phyloP scores from a whole-genome alignment of 1,140 invertebrate species.

The Lordiphosa stackelbergi region DNA sequence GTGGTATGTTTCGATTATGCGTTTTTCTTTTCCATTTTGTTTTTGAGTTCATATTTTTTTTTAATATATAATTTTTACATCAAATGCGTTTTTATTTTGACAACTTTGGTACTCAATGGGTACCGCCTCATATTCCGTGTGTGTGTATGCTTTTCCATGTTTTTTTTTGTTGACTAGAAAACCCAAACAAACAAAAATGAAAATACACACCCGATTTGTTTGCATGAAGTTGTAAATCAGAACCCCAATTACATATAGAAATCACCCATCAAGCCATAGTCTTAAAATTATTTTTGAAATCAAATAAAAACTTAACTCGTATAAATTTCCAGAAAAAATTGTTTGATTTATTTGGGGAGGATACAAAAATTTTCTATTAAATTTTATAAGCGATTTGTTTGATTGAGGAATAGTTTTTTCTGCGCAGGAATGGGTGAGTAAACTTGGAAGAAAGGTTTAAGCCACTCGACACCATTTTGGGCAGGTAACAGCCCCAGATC shows the following conservation, averaged over 20 bases:
- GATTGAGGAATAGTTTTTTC: too few species aligned
- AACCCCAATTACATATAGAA: slow-evolving; percentile 15
- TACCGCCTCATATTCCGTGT: slow-evolving; percentile 28
- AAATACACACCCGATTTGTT: slow-evolving; percentile 14
- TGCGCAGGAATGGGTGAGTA: too few species aligned
- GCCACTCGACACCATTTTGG: too few species aligned
- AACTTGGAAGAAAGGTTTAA: too few species aligned
- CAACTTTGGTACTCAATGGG: slow-evolving; percentile 17
- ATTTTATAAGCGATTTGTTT: too few species aligned
- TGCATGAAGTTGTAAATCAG: slow-evolving; percentile 36
- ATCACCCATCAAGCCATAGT: slow-evolving; percentile 29
- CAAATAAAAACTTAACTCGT: slow-evolving; percentile 24
- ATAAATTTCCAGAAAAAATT: slow-evolving; percentile 21
- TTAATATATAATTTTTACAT: slow-evolving; percentile 8
- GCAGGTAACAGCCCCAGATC: too few species aligned
- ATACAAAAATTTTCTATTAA: too few species aligned
- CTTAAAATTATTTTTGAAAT: slow-evolving; percentile 38
- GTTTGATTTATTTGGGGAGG: too few species aligned
- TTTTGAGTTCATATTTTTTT: slow-evolving; percentile 6
- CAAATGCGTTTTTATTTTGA: slow-evolving; percentile 8
- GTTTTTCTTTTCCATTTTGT: not conserved
- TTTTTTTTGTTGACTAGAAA: slow-evolving; percentile 30
- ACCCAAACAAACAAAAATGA: slow-evolving; percentile 10
- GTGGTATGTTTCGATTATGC: slow-evolving; percentile 10
- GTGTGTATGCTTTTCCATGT: slow-evolving; percentile 21